phyloP scores from a whole-genome alignment of 2,797 vertebrate species.

The Poecilia gillii region DNA sequence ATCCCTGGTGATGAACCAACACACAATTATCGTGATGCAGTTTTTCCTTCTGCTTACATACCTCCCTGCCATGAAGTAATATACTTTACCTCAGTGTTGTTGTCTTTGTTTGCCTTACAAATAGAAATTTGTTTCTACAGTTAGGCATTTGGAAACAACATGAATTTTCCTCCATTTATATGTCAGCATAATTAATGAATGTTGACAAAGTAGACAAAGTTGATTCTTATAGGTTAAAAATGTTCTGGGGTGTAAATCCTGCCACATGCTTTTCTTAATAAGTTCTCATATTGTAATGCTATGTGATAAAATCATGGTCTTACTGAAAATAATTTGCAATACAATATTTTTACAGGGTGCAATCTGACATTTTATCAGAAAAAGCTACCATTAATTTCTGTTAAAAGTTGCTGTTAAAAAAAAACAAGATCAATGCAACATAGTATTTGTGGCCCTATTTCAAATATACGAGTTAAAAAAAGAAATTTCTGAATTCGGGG shows the following conservation, averaged over 20 bases:
- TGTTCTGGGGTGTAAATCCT: neutral
- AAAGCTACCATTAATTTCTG: neutral
- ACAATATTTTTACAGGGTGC: neutral
- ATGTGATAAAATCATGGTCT: neutral
- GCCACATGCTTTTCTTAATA: neutral
- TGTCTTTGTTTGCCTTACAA: neutral
- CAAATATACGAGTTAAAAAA: neutral
- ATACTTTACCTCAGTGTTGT: neutral
- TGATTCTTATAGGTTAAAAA: neutral
- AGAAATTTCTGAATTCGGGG: slow-evolving; percentile 6
- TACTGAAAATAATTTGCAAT: neutral
- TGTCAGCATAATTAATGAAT: neutral
- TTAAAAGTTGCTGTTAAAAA: neutral
- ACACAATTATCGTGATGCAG: neutral
- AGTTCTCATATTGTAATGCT: neutral
- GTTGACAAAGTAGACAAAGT: neutral
- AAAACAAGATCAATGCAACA: neutral
- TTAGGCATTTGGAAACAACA: neutral
- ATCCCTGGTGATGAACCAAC: neutral
- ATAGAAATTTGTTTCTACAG: neutral
- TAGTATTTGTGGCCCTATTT: neutral
- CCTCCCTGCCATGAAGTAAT: neutral
- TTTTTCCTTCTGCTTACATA: neutral
- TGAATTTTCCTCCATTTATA: neutral
- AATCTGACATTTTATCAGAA: neutral